These are phyloP conservation scores for Agrochola litura DNA, from an alignment of 2,888 invertebrate genomes.

Conservation along the genomic window DNA sequence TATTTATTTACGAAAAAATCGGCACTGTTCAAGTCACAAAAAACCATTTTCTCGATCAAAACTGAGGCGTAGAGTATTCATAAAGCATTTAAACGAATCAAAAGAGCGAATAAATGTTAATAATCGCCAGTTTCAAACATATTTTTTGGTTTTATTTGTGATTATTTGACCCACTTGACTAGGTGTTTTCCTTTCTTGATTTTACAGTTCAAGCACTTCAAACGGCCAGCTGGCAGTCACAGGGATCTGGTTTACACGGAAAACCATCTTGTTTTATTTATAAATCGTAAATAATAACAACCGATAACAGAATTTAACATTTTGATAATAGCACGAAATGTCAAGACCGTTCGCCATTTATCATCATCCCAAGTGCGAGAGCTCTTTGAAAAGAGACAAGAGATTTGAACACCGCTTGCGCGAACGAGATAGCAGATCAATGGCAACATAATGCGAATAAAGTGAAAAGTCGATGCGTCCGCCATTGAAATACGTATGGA, in stretches of 20 bases:
- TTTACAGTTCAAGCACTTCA: slow-evolving; percentile 62
- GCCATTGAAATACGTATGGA: slow-evolving; percentile 39
- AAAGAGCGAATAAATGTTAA: slow-evolving; percentile 23
- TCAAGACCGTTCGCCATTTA: slow-evolving; percentile 86
- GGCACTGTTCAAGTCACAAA: slow-evolving; percentile 29
- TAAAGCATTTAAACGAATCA: slow-evolving; percentile 26
- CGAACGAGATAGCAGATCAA: slow-evolving; percentile 70
- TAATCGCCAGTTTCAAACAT: slow-evolving; percentile 44
- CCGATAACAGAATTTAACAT: slow-evolving; percentile 74
- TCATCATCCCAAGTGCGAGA: slow-evolving; percentile 73
- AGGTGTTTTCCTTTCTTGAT: slow-evolving; percentile 59
- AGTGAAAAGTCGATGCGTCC: slow-evolving; percentile 61
- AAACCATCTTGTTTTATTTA: slow-evolving; percentile 79
- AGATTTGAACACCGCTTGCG: slow-evolving; percentile 26
- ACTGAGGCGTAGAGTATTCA: slow-evolving; percentile 24
- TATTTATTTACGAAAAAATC: slow-evolving; percentile 50
- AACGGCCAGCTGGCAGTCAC: slow-evolving; percentile 47
- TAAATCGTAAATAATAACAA: slow-evolving; percentile 73
- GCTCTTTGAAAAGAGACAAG: slow-evolving; percentile 74
- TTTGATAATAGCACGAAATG: slow-evolving; percentile 80
- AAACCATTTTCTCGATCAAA: slow-evolving; percentile 44
- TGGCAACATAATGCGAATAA: slow-evolving; percentile 70
- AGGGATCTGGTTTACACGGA: slow-evolving; percentile 45
- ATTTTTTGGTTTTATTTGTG: slow-evolving; percentile 59
- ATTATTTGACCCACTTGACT: slow-evolving; percentile 63